Base-by-base conservation (phyloP, 2,113 vertebrate genomes). In the Coreoperca whiteheadi region DNA sequence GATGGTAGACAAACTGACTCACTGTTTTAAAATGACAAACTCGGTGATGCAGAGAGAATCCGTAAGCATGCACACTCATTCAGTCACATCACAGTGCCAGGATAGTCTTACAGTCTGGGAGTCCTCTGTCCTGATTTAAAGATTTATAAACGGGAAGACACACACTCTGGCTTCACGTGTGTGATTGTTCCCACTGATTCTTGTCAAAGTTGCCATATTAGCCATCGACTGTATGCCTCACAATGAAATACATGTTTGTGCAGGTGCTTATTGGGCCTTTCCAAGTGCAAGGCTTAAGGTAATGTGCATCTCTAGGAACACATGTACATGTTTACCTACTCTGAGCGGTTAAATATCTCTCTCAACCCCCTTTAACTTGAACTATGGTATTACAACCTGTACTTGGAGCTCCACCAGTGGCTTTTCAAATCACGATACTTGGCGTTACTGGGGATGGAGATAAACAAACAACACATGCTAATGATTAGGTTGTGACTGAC, bases 1-100 rank as follows among this genome's bases (percentile, higher is more conserved):
- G 65, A 23, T 57, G 25, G 57, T 63, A 75, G 71, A 56, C 48
- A 30, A 79, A 20, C n/a, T 8, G 63, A 83, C 20, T 80, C 80
- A 83, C 54, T 64, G 4, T 68, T 56, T 77, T 34, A 28, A 67
- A 68, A 54, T 9, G 34, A 72, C 71, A 37, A 79, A 53, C 50
- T 34, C 37, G 34, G 34, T 6, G 28, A 54, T 12, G 15, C 34
- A 37, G 7, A 70, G 34, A 69, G 25, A 54, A 43, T 56, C 46
- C 54, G 43, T 43, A 43, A 34, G 6, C 2, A 21, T 18, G 32
- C 8, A 21, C 10, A 12, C 1, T 37, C 39, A 28, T 46, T 66
- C 2, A 69, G 16, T 9, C 43, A 4, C 32, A 46, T 54, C 32
- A 63, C 14, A 54, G 65, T 9, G 2, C 8, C 4, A 8, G 11